Conservation (phyloP, 2,113 vertebrate species). For the Anser brachyrhynchus region DNA sequence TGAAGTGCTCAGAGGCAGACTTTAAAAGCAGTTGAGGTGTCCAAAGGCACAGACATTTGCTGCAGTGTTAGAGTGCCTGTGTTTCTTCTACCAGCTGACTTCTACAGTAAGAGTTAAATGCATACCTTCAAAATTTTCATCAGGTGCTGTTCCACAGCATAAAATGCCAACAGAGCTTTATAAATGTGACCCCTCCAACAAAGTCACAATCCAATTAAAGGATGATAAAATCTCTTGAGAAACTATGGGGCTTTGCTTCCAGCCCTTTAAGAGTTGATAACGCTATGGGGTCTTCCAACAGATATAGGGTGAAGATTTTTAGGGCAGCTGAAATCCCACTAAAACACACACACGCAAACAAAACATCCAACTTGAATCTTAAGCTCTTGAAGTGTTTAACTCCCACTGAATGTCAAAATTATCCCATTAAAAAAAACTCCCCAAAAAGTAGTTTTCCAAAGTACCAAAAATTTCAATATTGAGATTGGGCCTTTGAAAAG, state of each 20-base stretch:
- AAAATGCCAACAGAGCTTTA: not conserved
- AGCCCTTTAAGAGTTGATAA: not conserved
- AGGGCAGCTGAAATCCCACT: not conserved
- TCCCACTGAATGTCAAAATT: not conserved
- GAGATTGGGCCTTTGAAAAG: not conserved
- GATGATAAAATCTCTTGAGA: not conserved
- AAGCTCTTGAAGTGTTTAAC: not conserved
- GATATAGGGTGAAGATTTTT: not conserved
- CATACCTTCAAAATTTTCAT: not conserved
- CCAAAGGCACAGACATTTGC: not conserved
- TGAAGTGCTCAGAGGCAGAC: not conserved
- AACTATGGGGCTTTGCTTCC: not conserved
- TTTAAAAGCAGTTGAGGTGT: not conserved
- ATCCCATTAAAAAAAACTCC: not conserved
- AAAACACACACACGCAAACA: not conserved
- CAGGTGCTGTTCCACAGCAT: not conserved
- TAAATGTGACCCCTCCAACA: not conserved
- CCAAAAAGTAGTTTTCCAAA: not conserved
- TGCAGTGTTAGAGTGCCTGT: accelerated
- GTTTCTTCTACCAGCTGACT: not conserved
- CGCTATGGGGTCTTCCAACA: not conserved
- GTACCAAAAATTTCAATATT: not conserved
- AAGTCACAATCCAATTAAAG: not conserved
- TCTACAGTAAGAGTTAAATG: not conserved
- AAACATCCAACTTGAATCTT: not conserved